Percentiles rank a stretch among this genome's conserved stretches.
Conservation (phyloP, 2,113 vertebrate genomes). For the Nanger granti region DNA sequence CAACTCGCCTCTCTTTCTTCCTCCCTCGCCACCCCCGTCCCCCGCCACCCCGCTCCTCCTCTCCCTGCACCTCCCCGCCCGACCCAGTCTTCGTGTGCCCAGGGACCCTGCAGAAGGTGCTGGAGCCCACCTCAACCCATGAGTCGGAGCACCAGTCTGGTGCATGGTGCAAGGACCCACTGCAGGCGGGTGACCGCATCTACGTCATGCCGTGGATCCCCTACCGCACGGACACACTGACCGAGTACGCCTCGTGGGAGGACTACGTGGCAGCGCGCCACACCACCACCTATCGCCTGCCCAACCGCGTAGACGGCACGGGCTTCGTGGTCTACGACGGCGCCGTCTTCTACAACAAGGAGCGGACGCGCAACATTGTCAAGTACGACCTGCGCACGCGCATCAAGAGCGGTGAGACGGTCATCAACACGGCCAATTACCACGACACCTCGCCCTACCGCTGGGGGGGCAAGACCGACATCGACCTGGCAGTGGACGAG, state of each 20-base stretch:
- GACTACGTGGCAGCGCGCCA: conserved; percentile 88
- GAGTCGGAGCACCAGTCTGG: conserved; percentile 93
- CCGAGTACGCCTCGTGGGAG: conserved; percentile 92
- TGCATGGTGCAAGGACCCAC: conserved; percentile 95
- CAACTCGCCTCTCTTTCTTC: conserved; percentile 64
- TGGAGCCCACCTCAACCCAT: conserved; percentile 87
- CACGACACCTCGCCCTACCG: conserved; percentile 95
- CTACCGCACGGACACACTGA: conserved; percentile 93
- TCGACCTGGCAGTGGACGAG: conserved; percentile 94
- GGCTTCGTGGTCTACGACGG: conserved; percentile 96
- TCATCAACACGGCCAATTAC: conserved; percentile 94
- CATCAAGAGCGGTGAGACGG: conserved; percentile 95
- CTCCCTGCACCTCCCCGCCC: conserved; percentile 62
- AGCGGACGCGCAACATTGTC: conserved; percentile 94
- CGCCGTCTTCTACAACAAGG: conserved; percentile 97
- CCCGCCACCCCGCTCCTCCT: conserved; percentile 60
- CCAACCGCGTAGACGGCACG: conserved; percentile 93
- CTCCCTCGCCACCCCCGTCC: conserved; percentile 57
- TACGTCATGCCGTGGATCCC: conserved; percentile 97
- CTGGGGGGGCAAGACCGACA: conserved; percentile 96
- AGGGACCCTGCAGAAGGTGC: conserved; percentile 88
- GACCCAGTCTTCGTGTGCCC: conserved; percentile 94
- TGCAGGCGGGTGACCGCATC: conserved; percentile 93
- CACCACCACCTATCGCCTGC: conserved; percentile 93
- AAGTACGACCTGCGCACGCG: conserved; percentile 94